A percentile compares a stretch with the other conserved stretches of the same genome.
Evolutionary conservation across 2,113 vertebrate genomes (phyloP).

Genomic region (Heloderma charlesbogerti): DNA sequence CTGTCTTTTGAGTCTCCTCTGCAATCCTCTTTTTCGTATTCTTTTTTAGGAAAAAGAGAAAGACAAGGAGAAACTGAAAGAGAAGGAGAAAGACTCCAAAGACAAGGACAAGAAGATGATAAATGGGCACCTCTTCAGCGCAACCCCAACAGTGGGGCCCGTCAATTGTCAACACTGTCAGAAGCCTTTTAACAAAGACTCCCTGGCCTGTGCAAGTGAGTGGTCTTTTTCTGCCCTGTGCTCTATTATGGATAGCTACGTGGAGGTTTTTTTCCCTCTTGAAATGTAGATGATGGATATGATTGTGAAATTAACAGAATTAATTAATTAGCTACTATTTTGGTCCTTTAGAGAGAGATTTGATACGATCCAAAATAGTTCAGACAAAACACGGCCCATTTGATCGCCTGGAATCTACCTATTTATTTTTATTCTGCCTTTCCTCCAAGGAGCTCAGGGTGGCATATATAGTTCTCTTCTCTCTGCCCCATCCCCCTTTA

Average conservation of each 20-base stretch:
- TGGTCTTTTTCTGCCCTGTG: not conserved
- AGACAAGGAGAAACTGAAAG: constrained; percentile 88
- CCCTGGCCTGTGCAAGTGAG: constrained; percentile 90
- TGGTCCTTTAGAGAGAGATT: not conserved
- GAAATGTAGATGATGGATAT: not conserved
- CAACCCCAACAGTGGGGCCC: constrained; percentile 73
- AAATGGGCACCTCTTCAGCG: constrained; percentile 88
- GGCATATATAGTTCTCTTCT: not conserved
- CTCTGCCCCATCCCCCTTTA: not conserved
- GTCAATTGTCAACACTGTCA: constrained; percentile 87
- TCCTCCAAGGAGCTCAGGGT: not conserved
- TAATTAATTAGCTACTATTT: not conserved
- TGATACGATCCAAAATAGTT: not conserved
- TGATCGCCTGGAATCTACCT: not conserved
- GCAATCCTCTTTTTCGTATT: not conserved
- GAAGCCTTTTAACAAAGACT: constrained; percentile 88
- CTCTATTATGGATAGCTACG: not conserved
- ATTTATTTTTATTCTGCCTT: not conserved
- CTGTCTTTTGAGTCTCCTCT: constrained; percentile 1
- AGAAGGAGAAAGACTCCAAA: constrained; percentile 87
- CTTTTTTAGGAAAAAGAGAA: constrained; percentile 75
- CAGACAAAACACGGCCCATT: not conserved
- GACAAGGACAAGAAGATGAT: constrained; percentile 89
- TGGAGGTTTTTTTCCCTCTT: not conserved
- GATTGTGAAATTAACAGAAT: not conserved